phyloP scores from a whole-genome alignment of 2,888 invertebrate species.

The Euclidia mi region DNA sequence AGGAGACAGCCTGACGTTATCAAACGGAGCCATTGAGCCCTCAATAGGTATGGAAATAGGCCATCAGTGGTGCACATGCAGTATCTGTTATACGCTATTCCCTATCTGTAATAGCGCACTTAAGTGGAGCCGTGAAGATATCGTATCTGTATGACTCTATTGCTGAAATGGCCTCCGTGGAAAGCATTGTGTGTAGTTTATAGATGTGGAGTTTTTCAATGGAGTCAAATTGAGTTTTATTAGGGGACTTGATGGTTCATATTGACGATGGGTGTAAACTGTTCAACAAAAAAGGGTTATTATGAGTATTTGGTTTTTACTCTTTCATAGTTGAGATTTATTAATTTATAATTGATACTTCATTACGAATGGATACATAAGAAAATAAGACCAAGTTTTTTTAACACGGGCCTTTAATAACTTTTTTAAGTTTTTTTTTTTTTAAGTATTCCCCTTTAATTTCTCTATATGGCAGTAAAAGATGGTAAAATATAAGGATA shows the following conservation, averaged over 20 bases:
- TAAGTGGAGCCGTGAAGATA: constrained; percentile 70
- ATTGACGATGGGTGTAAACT: constrained; percentile 6
- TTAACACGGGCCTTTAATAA: too few species aligned
- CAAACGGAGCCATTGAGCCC: constrained; percentile 63
- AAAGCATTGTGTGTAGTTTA: constrained; percentile 50
- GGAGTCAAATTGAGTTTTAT: constrained; percentile 45
- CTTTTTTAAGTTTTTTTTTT: too few species aligned
- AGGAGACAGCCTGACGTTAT: constrained; percentile 55
- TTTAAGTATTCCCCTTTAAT: too few species aligned
- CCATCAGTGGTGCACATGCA: constrained; percentile 72
- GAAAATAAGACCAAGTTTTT: too few species aligned
- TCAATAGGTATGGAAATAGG: constrained; percentile 76
- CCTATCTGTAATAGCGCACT: constrained; percentile 75
- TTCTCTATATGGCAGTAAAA: too few species aligned
- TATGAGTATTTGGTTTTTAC: background rate
- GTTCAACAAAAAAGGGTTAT: constrained; percentile 7
- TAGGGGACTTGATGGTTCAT: constrained; percentile 32
- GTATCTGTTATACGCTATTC: constrained; percentile 68
- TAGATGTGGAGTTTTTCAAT: constrained; percentile 52
- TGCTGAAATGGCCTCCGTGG: constrained; percentile 54
- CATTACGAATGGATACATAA: background rate
- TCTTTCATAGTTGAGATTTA: too few species aligned
- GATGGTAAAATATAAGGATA: too few species aligned
- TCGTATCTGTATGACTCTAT: constrained; percentile 76
- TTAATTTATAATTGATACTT: too few species aligned